Base-by-base conservation (phyloP, 2,113 vertebrate species). In the Lepidothrix coronata region DNA sequence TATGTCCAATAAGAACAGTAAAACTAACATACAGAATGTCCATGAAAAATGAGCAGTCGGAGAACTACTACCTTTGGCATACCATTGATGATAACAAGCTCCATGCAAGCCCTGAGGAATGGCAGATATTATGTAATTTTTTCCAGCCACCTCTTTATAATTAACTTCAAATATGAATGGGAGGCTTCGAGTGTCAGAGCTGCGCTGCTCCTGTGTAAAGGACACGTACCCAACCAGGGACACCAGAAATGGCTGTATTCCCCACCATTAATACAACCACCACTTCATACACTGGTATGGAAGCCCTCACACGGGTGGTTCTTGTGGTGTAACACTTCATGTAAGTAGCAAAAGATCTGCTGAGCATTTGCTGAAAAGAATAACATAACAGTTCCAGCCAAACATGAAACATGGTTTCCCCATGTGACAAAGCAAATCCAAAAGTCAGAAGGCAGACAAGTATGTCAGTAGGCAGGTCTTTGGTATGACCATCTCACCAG, bases 331-430 rank as follows among this genome's bases (percentile, higher is more conserved):
- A 61, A 57, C 35, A 39, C 43, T n/a, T 44, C 7, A 27, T 1
- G 0, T 12, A 55, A 55, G 30, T 1, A 79, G 25, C 41, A 43
- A 33, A 80, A 77, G 46, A 76, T 37, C n/a, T 35, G 41, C 39
- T 67, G 68, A 73, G 54, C 18, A 16, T 33, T 20, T 19, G 24
- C 16, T 12, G 18, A 66, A 48, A 85, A 65, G 30, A 33, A 44
- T 25, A 72, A 25, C n/a, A 4, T 18, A 86, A 62, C 22, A 76
- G 57, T 23, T 75, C 43, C 70, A 78, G 28, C 8, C 27, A 52
- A 31, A 37, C 1, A 6, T 5, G 9, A 81, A 58, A 63, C 33
- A 25, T 0, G 0, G 21, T 22, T 22, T 67, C 19, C 11, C 35
- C 11, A 0, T 2, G 15, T 3, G 33, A 61, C 48, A 76, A 80